These are phyloP conservation scores for Agriotes lineatus DNA, from an alignment of 2,888 invertebrate species.

Conservation along the genomic window DNA sequence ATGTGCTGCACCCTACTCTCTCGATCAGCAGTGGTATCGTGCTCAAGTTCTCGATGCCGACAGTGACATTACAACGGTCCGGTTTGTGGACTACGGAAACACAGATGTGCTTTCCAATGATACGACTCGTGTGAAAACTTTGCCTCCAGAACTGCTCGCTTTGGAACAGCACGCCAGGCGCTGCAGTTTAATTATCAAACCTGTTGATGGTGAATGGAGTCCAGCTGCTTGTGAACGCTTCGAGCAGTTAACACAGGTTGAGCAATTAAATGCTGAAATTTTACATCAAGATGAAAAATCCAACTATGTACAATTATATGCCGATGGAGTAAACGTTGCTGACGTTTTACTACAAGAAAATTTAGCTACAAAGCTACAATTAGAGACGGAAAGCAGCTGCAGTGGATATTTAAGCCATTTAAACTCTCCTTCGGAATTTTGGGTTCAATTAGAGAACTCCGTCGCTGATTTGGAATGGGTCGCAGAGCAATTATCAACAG, in stretches of 20 bases:
- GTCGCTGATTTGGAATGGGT: constrained; percentile 72
- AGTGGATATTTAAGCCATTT: constrained; percentile 77
- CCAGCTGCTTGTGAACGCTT: constrained; percentile 72
- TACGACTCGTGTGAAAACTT: constrained; percentile 71
- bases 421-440: constrained; percentile 79
- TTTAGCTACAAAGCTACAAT: constrained; percentile 66
- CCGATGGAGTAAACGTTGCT: constrained; percentile 72
- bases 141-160: constrained; percentile 72
- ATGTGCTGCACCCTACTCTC: constrained; percentile 84
- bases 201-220: constrained; percentile 76
- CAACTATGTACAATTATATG: constrained; percentile 76
- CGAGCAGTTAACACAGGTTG: constrained; percentile 57
- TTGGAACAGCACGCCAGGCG: constrained; percentile 72
- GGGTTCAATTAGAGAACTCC: constrained; percentile 78
- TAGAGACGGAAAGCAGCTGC: constrained; percentile 48
- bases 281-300: constrained; percentile 70
- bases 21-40: constrained; percentile 92
- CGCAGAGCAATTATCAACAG: constrained; percentile 70
- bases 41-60: constrained; percentile 88
- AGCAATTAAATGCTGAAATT: constrained; percentile 49
- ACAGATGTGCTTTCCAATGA: constrained; percentile 79
- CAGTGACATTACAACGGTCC: constrained; percentile 80
- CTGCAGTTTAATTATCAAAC: constrained; percentile 77
- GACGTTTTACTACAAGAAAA: constrained; percentile 73
- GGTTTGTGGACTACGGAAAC: constrained; percentile 85